Base-by-base conservation (phyloP, 2,797 vertebrate genomes). In the Holocentrus rufus region DNA sequence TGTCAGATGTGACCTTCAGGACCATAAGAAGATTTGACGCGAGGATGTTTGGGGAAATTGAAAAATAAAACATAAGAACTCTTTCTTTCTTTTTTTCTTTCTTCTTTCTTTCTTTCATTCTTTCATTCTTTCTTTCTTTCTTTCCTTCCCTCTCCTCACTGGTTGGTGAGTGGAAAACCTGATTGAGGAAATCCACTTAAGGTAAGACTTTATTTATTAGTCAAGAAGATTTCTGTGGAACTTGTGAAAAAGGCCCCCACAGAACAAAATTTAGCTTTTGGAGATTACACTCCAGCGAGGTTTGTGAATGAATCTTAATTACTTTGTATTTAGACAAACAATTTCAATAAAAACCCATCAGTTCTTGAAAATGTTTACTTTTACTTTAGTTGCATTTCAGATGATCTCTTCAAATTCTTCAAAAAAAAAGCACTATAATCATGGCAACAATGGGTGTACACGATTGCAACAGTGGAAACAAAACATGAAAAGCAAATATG, bases 181-280 rank as follows among this genome's bases (percentile, higher is more conserved):
- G 47, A 62, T 22, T 22, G 1, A 47, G 52, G 27, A 47, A n/a
- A 4, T 50, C 42, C 25, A 22, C 50, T 47, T 17, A 83, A 88
- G 89, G 91, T 92, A 89, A 83, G 88, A 80, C 57, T 65, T 7
- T 22, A 75, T 64, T 52, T 14, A 9, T 44, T 6, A 6, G 14
- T 20, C 50, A 14, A 47, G 27, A 49, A 42, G 3, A 10, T n/a
- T 27, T 20, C 3, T 14, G 17, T 57, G 10, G 7, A 18, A 39
- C 36, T 1, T 2, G 36, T 39, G 36, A 39, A 50, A 70, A 22
- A 0, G 1, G 1, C 2, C 2, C 8, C 27, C 7, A 7, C 5
- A 8, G 4, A 50, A 68, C 42, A 65, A 7, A 61, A 34, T 58
- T 53, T 1, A 1, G 47, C 0, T 7, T 44, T 54, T 65, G 27